Evolutionary conservation across 2,888 invertebrate species (phyloP).

Genomic region (Seira musarum): DNA sequence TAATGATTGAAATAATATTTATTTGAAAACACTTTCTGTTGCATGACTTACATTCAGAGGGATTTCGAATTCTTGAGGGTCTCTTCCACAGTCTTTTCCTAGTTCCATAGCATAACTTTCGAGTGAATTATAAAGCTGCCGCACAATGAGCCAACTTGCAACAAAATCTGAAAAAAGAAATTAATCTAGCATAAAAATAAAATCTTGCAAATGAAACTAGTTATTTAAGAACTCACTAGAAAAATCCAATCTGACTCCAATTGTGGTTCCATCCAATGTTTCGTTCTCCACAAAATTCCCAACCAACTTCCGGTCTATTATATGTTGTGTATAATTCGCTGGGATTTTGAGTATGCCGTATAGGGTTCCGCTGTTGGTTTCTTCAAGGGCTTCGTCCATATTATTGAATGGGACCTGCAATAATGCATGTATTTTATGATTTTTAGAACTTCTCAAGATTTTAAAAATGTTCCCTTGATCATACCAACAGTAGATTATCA

Average conservation of each 20-base stretch:
- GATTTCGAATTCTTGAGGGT: slow-evolving; percentile 31
- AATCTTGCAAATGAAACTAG: too few species aligned
- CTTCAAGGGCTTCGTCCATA: slow-evolving; percentile 20
- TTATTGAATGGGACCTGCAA: slow-evolving; percentile 20
- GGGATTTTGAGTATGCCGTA: slow-evolving; percentile 38
- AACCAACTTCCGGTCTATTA: neutral
- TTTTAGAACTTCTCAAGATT: too few species aligned
- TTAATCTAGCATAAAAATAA: too few species aligned
- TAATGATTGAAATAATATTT: neutral
- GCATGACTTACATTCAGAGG: slow-evolving; percentile 33
- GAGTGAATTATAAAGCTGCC: slow-evolving; percentile 35
- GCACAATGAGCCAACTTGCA: slow-evolving; percentile 36
- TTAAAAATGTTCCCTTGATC: neutral
- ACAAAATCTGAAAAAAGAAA: slow-evolving; percentile 30
- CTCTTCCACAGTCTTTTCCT: slow-evolving; percentile 40
- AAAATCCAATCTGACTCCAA: slow-evolving; percentile 26
- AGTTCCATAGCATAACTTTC: slow-evolving; percentile 33
- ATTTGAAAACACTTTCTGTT: neutral
- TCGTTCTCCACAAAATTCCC: slow-evolving; percentile 25
- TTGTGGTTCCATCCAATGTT: slow-evolving; percentile 19
- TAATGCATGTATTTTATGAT: too few species aligned
- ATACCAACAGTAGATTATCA: slow-evolving; percentile 35
- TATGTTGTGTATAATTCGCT: slow-evolving; percentile 31
- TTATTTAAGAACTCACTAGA: slow-evolving; percentile 24
- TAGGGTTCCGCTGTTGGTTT: slow-evolving; percentile 19